Evolutionary conservation across 2,888 invertebrate species (phyloP).

Genomic region (Cylloceria caligata): DNA sequence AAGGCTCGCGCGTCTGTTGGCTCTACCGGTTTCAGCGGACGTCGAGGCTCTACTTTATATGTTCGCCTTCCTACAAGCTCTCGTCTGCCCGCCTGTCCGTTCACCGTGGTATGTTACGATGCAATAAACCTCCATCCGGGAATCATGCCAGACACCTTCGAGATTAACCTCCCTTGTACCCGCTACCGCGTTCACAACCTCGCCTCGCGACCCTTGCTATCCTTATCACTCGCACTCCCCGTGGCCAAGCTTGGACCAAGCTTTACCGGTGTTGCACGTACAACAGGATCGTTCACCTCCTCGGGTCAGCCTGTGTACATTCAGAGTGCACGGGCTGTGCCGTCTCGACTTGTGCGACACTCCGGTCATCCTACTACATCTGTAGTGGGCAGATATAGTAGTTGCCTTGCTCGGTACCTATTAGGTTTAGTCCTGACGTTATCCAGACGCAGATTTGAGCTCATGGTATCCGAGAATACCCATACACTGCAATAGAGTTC

Average conservation of each 20-base stretch:
- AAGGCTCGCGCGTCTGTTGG: conserved; percentile 20
- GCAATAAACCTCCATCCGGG: conserved; percentile 79
- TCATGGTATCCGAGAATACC: conserved; percentile 9
- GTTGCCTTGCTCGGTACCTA: conserved; percentile 20
- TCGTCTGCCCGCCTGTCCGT: conserved; percentile 12
- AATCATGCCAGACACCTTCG: conserved; percentile 80
- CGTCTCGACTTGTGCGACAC: conserved; percentile 38
- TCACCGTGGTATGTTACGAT: conserved; percentile 75
- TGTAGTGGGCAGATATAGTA: conserved; percentile 20
- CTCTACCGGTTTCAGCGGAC: conserved; percentile 29
- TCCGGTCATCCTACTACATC: conserved; percentile 13
- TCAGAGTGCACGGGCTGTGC: conserved; percentile 23
- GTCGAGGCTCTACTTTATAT: conserved; percentile 53
- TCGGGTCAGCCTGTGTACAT: conserved; percentile 49
- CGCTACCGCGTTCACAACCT: conserved; percentile 63
- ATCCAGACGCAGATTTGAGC: conserved; percentile 39
- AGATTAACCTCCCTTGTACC: conserved; percentile 76
- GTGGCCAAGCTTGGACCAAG: conserved; percentile 30
- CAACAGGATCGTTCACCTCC: conserved; percentile 56
- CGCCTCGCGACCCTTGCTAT: conserved; percentile 56
- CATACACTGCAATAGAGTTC: conserved; percentile 2
- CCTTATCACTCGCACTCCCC: conserved; percentile 50
- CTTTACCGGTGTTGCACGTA: conserved; percentile 53
- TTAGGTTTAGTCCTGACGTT: conserved; percentile 15
- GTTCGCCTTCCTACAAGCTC: conserved; percentile 16